Base-by-base conservation (phyloP, 2,797 vertebrate species). In the Benthosema pterotum region DNA sequence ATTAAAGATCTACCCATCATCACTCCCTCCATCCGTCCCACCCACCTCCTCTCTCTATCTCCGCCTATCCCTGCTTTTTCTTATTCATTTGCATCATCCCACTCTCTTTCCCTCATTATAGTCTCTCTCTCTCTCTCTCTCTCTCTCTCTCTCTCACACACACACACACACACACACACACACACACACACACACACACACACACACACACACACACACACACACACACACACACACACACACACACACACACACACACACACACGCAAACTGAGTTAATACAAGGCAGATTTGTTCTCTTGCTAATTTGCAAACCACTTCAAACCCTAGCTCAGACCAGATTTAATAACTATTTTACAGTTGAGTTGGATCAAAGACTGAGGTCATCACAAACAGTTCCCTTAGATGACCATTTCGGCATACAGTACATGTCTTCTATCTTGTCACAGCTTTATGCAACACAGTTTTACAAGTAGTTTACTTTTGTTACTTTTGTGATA, bases 201-300 rank as follows among this genome's bases (percentile, higher is more conserved):
- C 61, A 59, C 19, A 15, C 57, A 22, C 57, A 13, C 59, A 72
- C 55, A 52, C 28, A 65, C 45, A 57, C 46, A 61, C 52, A 54
- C 47, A 65, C 57, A 69, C 71, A 14, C 59, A 51, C 28, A 52
- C 59, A 61, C 59, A 13, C 55, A 43, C 38, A 45, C 55, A 43
- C 32, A 42, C 53, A 55, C 32, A 57, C 57, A n/a, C 57, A 74
- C 55, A 60, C 46, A 28, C 55, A 43, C 55, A 15, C 60, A 11
- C 42, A 15, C 55, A 13, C 54, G 13, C 45, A 11, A 52, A 8
- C 64, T 62, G 45, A 69, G 57, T 69, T 60, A 57, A 58, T 67
- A 83, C 69, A 87, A 71, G 55, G 61, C 55, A 67, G 63, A 75
- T 79, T 75, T 77, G 66, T 79, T 79, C 70, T 78, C 25, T 22